Evolutionary conservation across 1,140 invertebrate genomes (phyloP).

Genomic region (Sitobion miscanthi): DNA sequence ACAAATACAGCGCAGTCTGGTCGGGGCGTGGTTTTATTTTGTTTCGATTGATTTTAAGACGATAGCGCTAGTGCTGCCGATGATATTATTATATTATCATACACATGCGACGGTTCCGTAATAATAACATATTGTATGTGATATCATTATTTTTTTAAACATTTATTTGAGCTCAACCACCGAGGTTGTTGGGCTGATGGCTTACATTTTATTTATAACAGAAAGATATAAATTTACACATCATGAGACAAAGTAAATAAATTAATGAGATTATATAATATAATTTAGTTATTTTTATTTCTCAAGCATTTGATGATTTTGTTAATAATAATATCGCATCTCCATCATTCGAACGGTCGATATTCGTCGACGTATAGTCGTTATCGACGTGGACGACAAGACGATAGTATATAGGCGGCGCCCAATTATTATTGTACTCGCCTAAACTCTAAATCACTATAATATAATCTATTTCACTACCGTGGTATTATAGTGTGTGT

Average conservation of each 20-base stretch:
- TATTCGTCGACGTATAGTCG: not conserved
- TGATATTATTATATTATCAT: not conserved
- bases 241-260: no score
- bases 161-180: no score
- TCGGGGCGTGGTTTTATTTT: not conserved
- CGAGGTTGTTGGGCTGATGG: no score
- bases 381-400: not conserved
- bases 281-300: no score
- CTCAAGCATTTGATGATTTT: no score
- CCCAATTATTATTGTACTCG: not conserved
- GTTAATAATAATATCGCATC: not conserved
- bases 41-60: not conserved
- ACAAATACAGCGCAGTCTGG: not conserved
- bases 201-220: no score
- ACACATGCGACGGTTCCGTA: no score
- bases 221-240: no score
- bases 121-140: no score
- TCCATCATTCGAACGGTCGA: not conserved
- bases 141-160: no score
- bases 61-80: not conserved
- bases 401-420: not conserved
- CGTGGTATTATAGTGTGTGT: not conserved
- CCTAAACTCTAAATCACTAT: conserved; percentile 15
- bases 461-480: not conserved
- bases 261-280: no score